Evolutionary conservation across 1,140 invertebrate genomes (phyloP).

Genomic region (Nomia melanderi): DNA sequence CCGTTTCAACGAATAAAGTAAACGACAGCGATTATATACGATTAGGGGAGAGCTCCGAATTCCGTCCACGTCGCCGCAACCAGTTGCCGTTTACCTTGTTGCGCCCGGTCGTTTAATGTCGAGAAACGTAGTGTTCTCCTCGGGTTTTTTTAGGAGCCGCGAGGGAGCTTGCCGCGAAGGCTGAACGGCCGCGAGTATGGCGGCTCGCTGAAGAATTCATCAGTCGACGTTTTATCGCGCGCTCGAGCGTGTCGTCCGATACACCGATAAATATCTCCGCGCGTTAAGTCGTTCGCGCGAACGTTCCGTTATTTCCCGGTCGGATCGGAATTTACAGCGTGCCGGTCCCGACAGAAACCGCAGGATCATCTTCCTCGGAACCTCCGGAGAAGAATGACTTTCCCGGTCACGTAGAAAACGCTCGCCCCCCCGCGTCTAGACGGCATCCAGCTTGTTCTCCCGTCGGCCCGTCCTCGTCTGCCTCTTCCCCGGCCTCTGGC

Average conservation of each 20-base stretch:
- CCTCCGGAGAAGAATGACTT: conserved; percentile 63
- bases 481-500: conserved; percentile 52
- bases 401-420: conserved; percentile 69
- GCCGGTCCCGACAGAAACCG: not conserved
- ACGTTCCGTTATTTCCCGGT: not conserved
- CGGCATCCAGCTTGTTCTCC: conserved; percentile 41
- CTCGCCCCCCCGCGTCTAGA: conserved; percentile 62
- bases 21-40: conserved; percentile 42
- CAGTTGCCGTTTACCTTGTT: conserved; percentile 59
- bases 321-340: not conserved
- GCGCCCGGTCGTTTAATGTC: conserved; percentile 56
- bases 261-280: conserved; percentile 2
- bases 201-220: conserved; percentile 62
- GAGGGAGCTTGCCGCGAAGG: conserved; percentile 43
- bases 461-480: conserved; percentile 40
- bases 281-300: not conserved
- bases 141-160: conserved; percentile 57
- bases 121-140: conserved; percentile 45
- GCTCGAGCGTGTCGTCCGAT: not conserved
- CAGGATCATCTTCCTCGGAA: conserved; percentile 64
- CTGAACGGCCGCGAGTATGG: conserved; percentile 56
- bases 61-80: conserved; percentile 50
- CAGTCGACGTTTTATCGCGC: conserved; percentile 50
- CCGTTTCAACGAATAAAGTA: too few relatives aligned
- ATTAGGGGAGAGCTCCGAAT: conserved; percentile 36